Conservation (phyloP, 2,797 vertebrate species). For the Synaphobranchus kaupii region DNA sequence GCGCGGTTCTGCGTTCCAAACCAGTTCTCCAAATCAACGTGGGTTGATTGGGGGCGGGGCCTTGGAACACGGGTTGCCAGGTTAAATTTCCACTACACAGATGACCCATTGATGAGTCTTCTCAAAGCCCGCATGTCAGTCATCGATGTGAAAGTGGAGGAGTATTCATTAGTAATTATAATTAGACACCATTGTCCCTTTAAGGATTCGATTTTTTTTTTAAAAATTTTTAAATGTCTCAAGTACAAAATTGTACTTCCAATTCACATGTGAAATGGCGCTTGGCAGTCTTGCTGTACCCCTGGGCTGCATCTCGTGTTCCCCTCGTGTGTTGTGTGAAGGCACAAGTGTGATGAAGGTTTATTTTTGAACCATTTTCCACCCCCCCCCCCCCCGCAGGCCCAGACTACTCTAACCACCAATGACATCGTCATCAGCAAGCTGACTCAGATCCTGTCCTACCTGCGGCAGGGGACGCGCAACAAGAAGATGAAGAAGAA, state of each 20-base stretch:
- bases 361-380: neutral
- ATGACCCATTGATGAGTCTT: too few relatives aligned
- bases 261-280: neutral
- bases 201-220: neutral
- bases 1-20: neutral
- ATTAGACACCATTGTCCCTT: neutral
- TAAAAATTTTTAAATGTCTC: too few relatives aligned
- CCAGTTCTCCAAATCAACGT: neutral
- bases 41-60: neutral
- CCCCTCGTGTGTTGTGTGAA: neutral
- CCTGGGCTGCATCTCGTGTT: neutral
- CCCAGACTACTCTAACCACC: slow-evolving; percentile 96
- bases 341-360: neutral
- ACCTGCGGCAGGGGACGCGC: slow-evolving; percentile 91
- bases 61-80: neutral
- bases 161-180: neutral
- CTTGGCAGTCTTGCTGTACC: neutral
- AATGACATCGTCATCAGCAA: slow-evolving; percentile 99
- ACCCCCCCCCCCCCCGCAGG: slow-evolving; percentile 68
- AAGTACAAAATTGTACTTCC: neutral
- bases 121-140: neutral
- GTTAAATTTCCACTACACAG: neutral
- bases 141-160: neutral
- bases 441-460: slow-evolving; percentile 95
- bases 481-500: slow-evolving; percentile 99